Percentiles rank a stretch among this genome's conserved stretches.
Conservation (phyloP, 2,888 invertebrate species). For the Drosophila parthenogenetica region DNA sequence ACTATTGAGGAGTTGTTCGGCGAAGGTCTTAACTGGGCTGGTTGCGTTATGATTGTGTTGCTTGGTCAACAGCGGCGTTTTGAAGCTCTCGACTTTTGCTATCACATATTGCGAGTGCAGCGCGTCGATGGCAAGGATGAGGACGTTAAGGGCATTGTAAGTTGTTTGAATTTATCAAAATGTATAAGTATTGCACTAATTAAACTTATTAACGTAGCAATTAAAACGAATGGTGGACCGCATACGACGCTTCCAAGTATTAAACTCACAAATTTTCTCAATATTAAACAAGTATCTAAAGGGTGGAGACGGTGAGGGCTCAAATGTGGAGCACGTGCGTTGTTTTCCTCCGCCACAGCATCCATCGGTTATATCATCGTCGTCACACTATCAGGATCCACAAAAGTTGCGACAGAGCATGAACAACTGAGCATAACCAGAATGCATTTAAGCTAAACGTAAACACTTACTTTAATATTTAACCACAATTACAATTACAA, state of each 20-base stretch:
- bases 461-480: slow-evolving; percentile 49
- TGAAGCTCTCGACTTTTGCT: slow-evolving; percentile 99
- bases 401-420: slow-evolving; percentile 86
- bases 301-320: slow-evolving; percentile 91
- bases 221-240: slow-evolving; percentile 98
- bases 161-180: slow-evolving; percentile 82
- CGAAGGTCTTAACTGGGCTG: slow-evolving; percentile 99
- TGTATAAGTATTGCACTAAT: not conserved
- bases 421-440: slow-evolving; percentile 73
- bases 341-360: slow-evolving; percentile 98
- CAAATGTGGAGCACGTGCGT: slow-evolving; percentile 97
- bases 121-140: slow-evolving; percentile 98
- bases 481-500: slow-evolving; percentile 48
- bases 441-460: slow-evolving; percentile 59
- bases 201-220: slow-evolving; percentile 87
- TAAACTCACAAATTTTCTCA: slow-evolving; percentile 99
- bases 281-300: slow-evolving; percentile 97
- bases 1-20: slow-evolving; percentile 99
- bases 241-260: slow-evolving; percentile 98
- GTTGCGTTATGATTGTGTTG: slow-evolving; percentile 97
- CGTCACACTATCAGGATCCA: slow-evolving; percentile 88
- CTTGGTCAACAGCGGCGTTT: slow-evolving; percentile 98
- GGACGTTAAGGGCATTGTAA: slow-evolving; percentile 96
- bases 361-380: slow-evolving; percentile 87
- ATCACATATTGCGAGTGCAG: slow-evolving; percentile 98